These are phyloP conservation scores for Chirona hameri DNA, from an alignment of 2,888 invertebrate species.

Conservation along the genomic window DNA sequence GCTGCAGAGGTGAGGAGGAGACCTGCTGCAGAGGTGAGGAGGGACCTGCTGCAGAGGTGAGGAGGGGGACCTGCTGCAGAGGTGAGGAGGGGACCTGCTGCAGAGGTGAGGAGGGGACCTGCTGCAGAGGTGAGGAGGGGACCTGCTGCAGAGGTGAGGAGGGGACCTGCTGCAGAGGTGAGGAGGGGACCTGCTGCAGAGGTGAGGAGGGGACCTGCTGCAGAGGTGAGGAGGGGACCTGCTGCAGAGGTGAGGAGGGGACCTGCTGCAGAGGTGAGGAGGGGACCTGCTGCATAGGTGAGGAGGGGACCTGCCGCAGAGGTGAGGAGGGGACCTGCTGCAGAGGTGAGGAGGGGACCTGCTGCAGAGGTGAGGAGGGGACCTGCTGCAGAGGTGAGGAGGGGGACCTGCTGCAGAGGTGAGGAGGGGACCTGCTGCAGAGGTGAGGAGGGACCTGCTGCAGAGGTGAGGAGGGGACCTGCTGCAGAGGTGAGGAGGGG, in stretches of 20 bases:
- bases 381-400: constrained; percentile 42
- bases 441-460: constrained; percentile 42
- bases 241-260: constrained; percentile 42
- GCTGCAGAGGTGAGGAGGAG: constrained; percentile 42
- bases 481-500: constrained; percentile 42
- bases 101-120: constrained; percentile 42
- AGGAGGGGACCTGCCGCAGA: constrained; percentile 42
- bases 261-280: constrained; percentile 42
- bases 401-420: constrained; percentile 43
- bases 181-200: constrained; percentile 42
- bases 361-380: constrained; percentile 42
- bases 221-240: constrained; percentile 42
- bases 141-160: constrained; percentile 42
- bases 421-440: constrained; percentile 42
- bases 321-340: constrained; percentile 42
- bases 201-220: constrained; percentile 42
- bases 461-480: constrained; percentile 42
- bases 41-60: constrained; percentile 43
- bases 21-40: constrained; percentile 42
- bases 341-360: constrained; percentile 42
- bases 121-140: constrained; percentile 42
- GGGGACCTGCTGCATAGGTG: constrained; percentile 42
- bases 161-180: constrained; percentile 43
- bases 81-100: constrained; percentile 42
- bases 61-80: constrained; percentile 42